phyloP scores from a whole-genome alignment of 2,113 vertebrate genomes.

The Tupaia tana region DNA sequence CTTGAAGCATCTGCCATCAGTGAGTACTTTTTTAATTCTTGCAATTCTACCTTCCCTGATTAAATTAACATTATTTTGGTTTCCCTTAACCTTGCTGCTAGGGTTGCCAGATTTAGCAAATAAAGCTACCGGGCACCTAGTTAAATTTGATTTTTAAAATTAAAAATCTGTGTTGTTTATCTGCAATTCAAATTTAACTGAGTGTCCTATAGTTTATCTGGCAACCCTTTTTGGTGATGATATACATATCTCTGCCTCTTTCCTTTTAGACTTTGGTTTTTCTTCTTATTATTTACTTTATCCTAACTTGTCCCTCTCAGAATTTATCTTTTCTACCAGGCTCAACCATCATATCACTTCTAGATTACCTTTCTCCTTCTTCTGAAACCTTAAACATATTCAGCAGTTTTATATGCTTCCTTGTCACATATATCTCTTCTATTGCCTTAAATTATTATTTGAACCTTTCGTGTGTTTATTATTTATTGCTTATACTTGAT shows the following conservation, averaged over 20 bases:
- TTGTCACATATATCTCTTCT: conserved; percentile 62
- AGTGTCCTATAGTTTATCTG: conserved; percentile 42
- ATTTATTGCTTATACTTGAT: conserved; percentile 43
- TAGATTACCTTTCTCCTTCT: conserved; percentile 55
- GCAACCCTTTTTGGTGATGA: conserved; percentile 9
- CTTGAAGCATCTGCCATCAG: conserved; percentile 19
- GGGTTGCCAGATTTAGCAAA: conserved; percentile 36
- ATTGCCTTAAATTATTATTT: conserved; percentile 65
- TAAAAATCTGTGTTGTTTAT: conserved; percentile 30
- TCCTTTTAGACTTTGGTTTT: conserved; percentile 46
- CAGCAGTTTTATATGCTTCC: conserved; percentile 45
- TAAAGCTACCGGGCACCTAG: background rate
- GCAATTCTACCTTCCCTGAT: background rate
- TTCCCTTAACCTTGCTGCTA: conserved; percentile 28
- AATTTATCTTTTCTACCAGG: conserved; percentile 46
- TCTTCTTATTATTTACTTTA: conserved; percentile 37
- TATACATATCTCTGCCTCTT: conserved; percentile 41
- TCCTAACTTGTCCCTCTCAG: conserved; percentile 17
- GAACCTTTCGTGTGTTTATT: conserved; percentile 29
- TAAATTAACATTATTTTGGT: conserved; percentile 23
- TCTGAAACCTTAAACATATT: conserved; percentile 57
- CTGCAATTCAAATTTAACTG: conserved; percentile 59
- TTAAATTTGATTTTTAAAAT: conserved; percentile 37
- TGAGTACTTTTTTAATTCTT: background rate
- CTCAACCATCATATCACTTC: conserved; percentile 30